Conservation (phyloP, 2,888 invertebrate species). For the Cheilosia urbana region DNA sequence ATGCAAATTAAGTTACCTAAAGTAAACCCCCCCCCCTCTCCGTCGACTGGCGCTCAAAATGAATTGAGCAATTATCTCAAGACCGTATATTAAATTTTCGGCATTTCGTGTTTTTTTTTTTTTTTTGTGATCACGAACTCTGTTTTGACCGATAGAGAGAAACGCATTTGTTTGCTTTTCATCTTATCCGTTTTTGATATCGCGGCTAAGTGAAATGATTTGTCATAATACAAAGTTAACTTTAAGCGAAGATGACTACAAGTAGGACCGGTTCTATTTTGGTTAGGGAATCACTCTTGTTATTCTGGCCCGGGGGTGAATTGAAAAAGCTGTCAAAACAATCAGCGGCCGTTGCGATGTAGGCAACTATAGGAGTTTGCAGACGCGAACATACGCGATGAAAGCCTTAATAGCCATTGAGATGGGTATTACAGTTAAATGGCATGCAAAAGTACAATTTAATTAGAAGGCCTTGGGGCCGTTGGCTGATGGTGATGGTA, state of each 20-base stretch:
- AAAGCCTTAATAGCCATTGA: conserved; percentile 47
- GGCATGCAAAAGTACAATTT: conserved; percentile 40
- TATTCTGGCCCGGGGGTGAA: conserved; percentile 8
- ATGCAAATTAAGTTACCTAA: conserved; percentile 51
- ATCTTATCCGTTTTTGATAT: conserved; percentile 30
- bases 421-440: conserved; percentile 17
- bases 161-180: conserved; percentile 6
- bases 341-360: conserved; percentile 7
- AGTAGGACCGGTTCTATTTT: conserved; percentile 10
- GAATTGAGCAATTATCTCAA: neutral
- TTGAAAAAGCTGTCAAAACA: conserved; percentile 67
- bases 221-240: conserved; percentile 43
- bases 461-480: conserved; percentile 45
- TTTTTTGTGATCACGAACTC: neutral
- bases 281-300: neutral
- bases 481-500: neutral
- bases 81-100: conserved; percentile 25
- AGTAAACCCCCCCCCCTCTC: neutral
- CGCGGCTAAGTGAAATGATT: conserved; percentile 51
- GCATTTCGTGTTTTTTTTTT: neutral
- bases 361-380: conserved; percentile 15
- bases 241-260: neutral
- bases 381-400: conserved; percentile 37
- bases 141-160: neutral
- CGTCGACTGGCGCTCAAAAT: conserved; percentile 4